Percentiles rank a stretch among this genome's conserved stretches.
These are phyloP conservation scores for Eclectus roratus DNA, from an alignment of 2,113 vertebrate species.

Conservation along the genomic window DNA sequence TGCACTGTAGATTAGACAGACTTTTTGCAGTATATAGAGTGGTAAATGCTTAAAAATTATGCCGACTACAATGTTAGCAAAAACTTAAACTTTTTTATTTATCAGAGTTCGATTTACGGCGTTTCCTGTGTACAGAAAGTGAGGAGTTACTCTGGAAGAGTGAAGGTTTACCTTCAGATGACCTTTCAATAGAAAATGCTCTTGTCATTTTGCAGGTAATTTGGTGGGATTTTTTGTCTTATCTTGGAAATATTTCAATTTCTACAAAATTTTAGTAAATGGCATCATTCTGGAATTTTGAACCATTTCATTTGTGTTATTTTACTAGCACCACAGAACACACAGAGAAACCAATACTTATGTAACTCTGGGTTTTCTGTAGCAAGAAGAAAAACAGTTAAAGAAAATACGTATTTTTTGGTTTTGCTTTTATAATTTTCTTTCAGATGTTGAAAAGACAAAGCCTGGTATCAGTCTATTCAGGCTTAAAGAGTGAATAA, in stretches of 20 bases:
- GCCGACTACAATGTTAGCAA: not conserved
- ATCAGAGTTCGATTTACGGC: slow-evolving; percentile 88
- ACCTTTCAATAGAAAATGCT: slow-evolving; percentile 96
- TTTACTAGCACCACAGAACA: not conserved
- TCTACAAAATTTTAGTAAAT: not conserved
- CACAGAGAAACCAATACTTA: not conserved
- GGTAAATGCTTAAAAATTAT: not conserved
- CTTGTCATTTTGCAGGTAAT: slow-evolving; percentile 95
- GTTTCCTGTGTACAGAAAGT: slow-evolving; percentile 94
- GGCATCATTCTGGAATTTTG: not conserved
- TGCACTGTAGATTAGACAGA: not conserved
- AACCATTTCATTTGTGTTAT: not conserved
- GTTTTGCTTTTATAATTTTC: not conserved
- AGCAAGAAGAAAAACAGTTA: not conserved
- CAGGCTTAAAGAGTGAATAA: not conserved
- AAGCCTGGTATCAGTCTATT: not conserved
- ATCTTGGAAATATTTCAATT: not conserved
- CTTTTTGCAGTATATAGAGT: not conserved
- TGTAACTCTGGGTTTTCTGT: not conserved
- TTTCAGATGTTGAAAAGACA: not conserved
- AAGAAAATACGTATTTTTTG: not conserved
- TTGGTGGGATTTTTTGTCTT: not conserved
- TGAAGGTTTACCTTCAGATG: slow-evolving; percentile 96
- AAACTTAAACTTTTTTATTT: not conserved
- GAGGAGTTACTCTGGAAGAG: slow-evolving; percentile 98